These are phyloP conservation scores for Athene noctua DNA, from an alignment of 2,113 vertebrate genomes.

Conservation along the genomic window DNA sequence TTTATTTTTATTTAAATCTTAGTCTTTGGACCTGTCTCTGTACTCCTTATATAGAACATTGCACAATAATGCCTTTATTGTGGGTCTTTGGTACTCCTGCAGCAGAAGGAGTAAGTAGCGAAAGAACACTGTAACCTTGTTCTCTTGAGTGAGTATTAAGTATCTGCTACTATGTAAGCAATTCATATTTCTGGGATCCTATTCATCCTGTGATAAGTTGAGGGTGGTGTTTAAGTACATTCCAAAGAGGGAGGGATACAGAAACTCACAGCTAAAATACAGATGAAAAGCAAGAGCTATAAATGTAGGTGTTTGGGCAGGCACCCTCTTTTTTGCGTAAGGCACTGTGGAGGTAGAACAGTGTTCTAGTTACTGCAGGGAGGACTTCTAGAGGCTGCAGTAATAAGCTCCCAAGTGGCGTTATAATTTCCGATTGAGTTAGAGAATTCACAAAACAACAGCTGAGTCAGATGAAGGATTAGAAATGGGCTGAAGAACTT, in stretches of 20 bases:
- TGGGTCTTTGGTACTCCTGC: neutral
- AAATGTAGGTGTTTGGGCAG: neutral
- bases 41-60: neutral
- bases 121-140: slow-evolving; percentile 33
- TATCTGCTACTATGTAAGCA: neutral
- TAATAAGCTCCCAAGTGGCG: neutral
- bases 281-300: neutral
- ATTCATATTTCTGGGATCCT: slow-evolving; percentile 27
- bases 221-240: neutral
- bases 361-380: neutral
- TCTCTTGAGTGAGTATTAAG: slow-evolving; percentile 28
- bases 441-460: neutral
- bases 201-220: neutral
- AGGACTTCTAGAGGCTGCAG: neutral
- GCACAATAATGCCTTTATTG: neutral
- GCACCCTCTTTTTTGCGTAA: neutral
- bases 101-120: neutral
- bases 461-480: neutral
- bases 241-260: neutral
- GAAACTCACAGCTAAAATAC: neutral
- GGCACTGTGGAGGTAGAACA: rapidly evolving
- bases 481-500: neutral
- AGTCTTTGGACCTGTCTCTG: neutral
- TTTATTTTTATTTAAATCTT: neutral
- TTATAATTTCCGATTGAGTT: neutral